A percentile compares a stretch with the other conserved stretches of the same genome.
These are phyloP conservation scores for Cossypha polioptera DNA, from an alignment of 2,797 vertebrate species.

Conservation along the genomic window DNA sequence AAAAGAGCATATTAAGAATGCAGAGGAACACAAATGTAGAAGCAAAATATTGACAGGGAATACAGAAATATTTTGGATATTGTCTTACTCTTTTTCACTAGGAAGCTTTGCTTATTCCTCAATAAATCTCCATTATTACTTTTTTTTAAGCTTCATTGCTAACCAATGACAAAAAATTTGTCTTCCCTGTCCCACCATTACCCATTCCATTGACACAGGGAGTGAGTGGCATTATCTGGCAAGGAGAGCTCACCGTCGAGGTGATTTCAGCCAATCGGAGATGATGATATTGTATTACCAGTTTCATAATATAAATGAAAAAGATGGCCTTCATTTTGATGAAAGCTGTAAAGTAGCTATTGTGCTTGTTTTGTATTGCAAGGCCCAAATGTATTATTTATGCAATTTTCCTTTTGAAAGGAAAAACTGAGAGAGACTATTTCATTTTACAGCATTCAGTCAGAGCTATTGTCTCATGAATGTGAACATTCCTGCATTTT, in stretches of 20 bases:
- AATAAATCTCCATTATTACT: constrained; percentile 63
- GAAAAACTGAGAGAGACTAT: constrained; percentile 78
- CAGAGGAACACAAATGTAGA: neutral
- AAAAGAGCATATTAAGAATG: neutral
- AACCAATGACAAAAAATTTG: constrained; percentile 65
- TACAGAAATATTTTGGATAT: neutral
- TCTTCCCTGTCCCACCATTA: constrained; percentile 39
- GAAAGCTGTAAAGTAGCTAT: constrained; percentile 79
- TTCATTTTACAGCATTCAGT: constrained; percentile 79
- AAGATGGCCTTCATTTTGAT: constrained; percentile 80
- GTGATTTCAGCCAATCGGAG: constrained; percentile 73
- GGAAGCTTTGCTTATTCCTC: constrained; percentile 49
- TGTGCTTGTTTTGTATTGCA: constrained; percentile 81
- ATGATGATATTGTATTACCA: constrained; percentile 76
- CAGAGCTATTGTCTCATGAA: constrained; percentile 79
- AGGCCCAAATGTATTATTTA: constrained; percentile 83
- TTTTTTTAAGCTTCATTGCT: constrained; percentile 52
- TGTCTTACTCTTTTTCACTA: constrained; percentile 7
- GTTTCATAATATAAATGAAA: constrained; percentile 80
- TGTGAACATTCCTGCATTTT: constrained; percentile 77
- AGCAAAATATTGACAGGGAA: neutral
- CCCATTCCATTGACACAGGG: constrained; percentile 54
- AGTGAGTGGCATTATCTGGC: constrained; percentile 57
- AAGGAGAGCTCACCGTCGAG: constrained; percentile 58
- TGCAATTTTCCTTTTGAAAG: constrained; percentile 80